Evolutionary conservation across 2,888 invertebrate genomes (phyloP), one percentile per base, ranked within the genome.

Genomic region (Chromoteleia sp.): DNA sequence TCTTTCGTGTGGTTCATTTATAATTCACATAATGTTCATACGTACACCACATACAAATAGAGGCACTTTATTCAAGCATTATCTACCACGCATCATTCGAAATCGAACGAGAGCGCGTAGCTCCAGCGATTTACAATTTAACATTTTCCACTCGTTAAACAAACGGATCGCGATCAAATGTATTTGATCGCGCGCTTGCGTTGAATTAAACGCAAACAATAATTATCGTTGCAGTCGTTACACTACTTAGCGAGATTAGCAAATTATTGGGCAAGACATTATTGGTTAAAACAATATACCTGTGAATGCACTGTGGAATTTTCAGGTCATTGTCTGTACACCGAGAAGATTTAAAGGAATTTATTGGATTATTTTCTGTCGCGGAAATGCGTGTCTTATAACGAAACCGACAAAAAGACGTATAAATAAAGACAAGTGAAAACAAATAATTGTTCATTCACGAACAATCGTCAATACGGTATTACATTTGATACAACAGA

Each of bases 131-230:
- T 43, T 45, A 50, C 59, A 71, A 59, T 71, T 50, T 50, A 71
- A 59, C 70, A 50, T 58, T 58, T 71, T 58, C 33, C 70, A 71
- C 36, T 71, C 50, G 70, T 39, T 39, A 59, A 71, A 59, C 59
- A 45, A 70, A 58, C 58, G 45, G 70, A 45, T 70, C 43, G 56
- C 58, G 71, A 71, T 48, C 71, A 59, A 58, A 61, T 71, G 52
- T 63, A 41, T 73, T 73, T 73, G 54, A 73, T 61, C 61, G 73
- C 12, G 33, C 29, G 2, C 30, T 73, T 50, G 33, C 45, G 29
- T 15, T 29, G 54, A 63, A 63, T 63, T 74, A 74, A 74, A 63
- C 36, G 63, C 63, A 63, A 74, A 74, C 54, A 74, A 74, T 63
- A 63, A 74, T 74, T 74, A 63, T 17, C 54, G 33, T 21, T 48